Evolutionary conservation across 2,113 vertebrate genomes (phyloP), one percentile per base, ranked within the genome.

Genomic region (Sceloporus undulatus): DNA sequence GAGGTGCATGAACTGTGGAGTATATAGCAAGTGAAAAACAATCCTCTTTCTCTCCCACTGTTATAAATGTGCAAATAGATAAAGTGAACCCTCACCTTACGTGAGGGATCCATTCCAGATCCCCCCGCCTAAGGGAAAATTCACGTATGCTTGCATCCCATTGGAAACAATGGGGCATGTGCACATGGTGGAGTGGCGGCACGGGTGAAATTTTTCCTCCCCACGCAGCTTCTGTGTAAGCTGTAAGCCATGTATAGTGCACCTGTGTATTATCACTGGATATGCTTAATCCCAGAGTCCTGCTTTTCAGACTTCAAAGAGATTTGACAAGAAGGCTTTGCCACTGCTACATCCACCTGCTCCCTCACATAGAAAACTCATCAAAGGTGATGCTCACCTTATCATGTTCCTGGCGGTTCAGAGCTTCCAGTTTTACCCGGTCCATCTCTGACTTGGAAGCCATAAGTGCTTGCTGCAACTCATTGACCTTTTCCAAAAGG

Each of bases 391-490:
- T 13, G 38, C 91, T 92, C 88, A 98, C 98, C 97, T 97, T 96
- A 11, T 97, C 96, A 79, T 94, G 97, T 40, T 97, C 95, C 88
- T 97, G 96, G 90, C 84, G 95, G 84, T 87, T 89, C 56, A 94
- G 93, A 21, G 95, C 95, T 82, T 97, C 96, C 85, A 96, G 94
- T 75, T 94, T 95, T 59, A 94, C 91, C 42, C 76, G 90, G 65
- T 97, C 96, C 8, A 93, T 93, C 90, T 98, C 97, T 91, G 93
- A 90, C 54, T 75, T 92, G 4, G 48, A 84, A 10, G 81, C 92
- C 52, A 91, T 92, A 78, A 98, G 93, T 76, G 97, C 96, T 76
- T 93, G 90, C 11, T 94, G 92, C 34, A 97, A 89, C 7, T 92
- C 84, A 11, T 91, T 92, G 29, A 98, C 92, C 85, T 95, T 95